Base-by-base conservation (phyloP, 1,140 invertebrate genomes). In the Nomia melanderi region DNA sequence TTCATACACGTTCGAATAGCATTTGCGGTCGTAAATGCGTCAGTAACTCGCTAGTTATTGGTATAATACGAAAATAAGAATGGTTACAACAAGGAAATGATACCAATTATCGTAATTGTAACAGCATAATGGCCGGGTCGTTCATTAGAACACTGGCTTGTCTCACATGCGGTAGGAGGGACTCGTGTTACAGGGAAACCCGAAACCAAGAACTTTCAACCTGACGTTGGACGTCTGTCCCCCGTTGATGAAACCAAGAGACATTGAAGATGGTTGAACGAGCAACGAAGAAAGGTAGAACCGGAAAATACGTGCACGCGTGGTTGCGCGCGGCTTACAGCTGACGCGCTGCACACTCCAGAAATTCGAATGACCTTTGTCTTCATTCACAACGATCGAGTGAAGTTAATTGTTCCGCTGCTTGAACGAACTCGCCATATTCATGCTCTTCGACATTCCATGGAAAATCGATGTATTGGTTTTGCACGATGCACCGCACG, bases 141-240 rank as follows among this genome's bases (percentile, higher is more conserved):
- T 66, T 56, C 20, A 17, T 57, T 20, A 14, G 1, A 25, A 44
- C 20, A 1, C 14, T 23, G 62, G 29, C 17, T 25, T n/a, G 5
- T n/a, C 47, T 63, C 17, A 0, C 20, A 27, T 2, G 23, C 39
- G 17, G 11, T n/a, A 9, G n/a, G n/a, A 6, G 17, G 39, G 20
- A 23, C 50, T 73, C 41, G 29, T 72, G 17, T 82, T 82, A 81
- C 57, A 36, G 63, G 56, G 62, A 77, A 82, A 72, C 50, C 44
- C 47, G 66, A 81, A 44, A 77, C 50, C 47, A 11, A 65, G 57
- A 67, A 70, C 33, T 76, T 56, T 71, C 62, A 67, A 60, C 60
- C 41, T 67, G 54, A 75, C 47, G 70, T 27, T 25, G 25, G 33
- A 23, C 25, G 70, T 39, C 36, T 39, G 59, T 81, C 14, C 71